A percentile compares a stretch with the other conserved stretches of the same genome.
These are phyloP conservation scores for Lacerta viridis DNA, from an alignment of 2,797 vertebrate genomes.

Conservation along the genomic window DNA sequence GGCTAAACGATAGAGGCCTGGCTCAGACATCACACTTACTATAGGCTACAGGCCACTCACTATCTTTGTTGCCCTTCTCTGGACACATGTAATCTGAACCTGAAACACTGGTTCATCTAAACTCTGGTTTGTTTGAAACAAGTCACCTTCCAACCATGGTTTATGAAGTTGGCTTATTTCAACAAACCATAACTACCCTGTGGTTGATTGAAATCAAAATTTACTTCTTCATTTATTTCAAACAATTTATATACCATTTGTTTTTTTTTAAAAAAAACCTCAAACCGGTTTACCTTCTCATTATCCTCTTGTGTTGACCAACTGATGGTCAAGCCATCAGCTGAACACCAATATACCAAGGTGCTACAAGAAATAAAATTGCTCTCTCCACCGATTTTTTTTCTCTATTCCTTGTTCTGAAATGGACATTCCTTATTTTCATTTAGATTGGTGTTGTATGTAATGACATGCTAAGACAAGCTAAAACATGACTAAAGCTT, in stretches of 20 bases:
- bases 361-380: constrained; percentile 23
- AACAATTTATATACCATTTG: too few relatives aligned
- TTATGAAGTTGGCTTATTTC: too few relatives aligned
- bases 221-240: background rate
- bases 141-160: background rate
- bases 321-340: background rate
- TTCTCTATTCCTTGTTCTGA: constrained; percentile 6
- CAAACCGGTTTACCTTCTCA: background rate
- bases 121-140: too few relatives aligned
- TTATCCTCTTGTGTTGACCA: background rate
- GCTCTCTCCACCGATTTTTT: background rate
- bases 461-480: background rate
- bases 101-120: too few relatives aligned
- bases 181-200: too few relatives aligned
- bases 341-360: background rate
- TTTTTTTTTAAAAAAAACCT: too few relatives aligned
- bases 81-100: too few relatives aligned
- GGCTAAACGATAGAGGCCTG: background rate
- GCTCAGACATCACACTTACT: too few relatives aligned
- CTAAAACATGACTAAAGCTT: constrained; percentile 11
- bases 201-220: background rate
- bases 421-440: constrained; percentile 9
- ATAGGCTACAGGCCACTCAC: too few relatives aligned
- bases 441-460: background rate
- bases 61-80: background rate